These are phyloP conservation scores for Palythoa grandiflora DNA, from an alignment of 92 coral and sea anemone genomes.

Conservation along the genomic window DNA sequence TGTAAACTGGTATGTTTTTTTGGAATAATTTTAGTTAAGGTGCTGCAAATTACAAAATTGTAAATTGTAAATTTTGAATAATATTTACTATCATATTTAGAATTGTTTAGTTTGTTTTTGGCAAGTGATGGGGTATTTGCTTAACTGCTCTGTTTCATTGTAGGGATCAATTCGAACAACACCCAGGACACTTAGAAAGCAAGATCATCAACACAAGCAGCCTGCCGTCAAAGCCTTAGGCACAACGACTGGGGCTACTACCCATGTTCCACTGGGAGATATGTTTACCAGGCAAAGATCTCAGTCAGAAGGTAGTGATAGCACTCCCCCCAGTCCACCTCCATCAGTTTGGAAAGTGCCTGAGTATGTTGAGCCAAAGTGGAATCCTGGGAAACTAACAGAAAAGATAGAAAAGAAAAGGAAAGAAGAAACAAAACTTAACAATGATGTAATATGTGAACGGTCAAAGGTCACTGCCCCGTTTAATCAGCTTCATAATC, in stretches of 20 bases:
- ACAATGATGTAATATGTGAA: constrained; percentile 91
- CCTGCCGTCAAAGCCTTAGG: constrained; percentile 59
- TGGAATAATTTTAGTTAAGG: too few relatives aligned
- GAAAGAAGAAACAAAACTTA: constrained; percentile 70
- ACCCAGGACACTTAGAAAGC: constrained; percentile 65
- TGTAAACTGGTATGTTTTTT: too few relatives aligned
- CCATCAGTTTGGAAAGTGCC: constrained; percentile 99
- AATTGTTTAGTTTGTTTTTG: too few relatives aligned
- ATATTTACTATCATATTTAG: too few relatives aligned
- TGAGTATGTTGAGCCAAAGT: constrained; percentile 95
- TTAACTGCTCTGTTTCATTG: background rate
- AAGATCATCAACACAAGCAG: constrained; percentile 67
- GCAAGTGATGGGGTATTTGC: background rate
- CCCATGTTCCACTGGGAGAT: constrained; percentile 38
- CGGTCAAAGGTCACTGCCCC: constrained; percentile 87
- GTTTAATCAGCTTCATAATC: constrained; percentile 95
- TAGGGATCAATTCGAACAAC: constrained; percentile 52
- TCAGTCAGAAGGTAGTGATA: constrained; percentile 84
- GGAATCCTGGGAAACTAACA: constrained; percentile 91
- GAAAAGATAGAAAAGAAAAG: constrained; percentile 60
- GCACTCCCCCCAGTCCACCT: constrained; percentile 94
- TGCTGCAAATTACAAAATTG: too few relatives aligned
- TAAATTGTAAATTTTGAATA: too few relatives aligned
- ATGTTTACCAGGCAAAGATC: constrained; percentile 73
- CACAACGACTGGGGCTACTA: constrained; percentile 57